Evolutionary conservation across 2,797 vertebrate genomes (phyloP).

Genomic region (Rhadinocentrus ornatus): DNA sequence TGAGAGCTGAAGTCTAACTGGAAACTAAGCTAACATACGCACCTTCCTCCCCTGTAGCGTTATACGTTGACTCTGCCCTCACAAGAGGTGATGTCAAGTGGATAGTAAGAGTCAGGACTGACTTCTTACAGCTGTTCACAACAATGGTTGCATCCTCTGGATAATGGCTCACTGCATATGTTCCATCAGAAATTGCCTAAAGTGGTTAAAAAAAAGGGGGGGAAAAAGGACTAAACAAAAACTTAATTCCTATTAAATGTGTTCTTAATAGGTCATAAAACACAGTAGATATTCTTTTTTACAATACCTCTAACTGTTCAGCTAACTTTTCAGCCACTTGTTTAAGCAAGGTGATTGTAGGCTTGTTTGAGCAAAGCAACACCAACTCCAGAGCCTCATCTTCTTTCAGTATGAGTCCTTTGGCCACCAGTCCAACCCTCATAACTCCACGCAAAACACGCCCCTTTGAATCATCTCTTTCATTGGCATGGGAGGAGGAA

Average conservation of each 20-base stretch:
- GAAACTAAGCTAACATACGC: constrained; percentile 34
- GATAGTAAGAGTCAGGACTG: constrained; percentile 87
- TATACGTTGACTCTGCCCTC: constrained; percentile 84
- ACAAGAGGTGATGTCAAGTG: constrained; percentile 93
- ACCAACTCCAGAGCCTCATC: constrained; percentile 94
- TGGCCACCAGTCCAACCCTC: constrained; percentile 94
- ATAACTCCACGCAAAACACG: constrained; percentile 92
- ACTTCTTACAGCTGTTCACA: constrained; percentile 89
- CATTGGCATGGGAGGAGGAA: neutral
- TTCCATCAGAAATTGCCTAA: constrained; percentile 83
- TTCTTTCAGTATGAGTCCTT: constrained; percentile 93
- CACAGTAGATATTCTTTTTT: neutral
- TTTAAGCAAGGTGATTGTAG: constrained; percentile 87
- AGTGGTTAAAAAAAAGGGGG: neutral
- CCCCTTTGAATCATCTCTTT: constrained; percentile 67
- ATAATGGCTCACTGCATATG: constrained; percentile 87
- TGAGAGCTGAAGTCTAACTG: constrained; percentile 22
- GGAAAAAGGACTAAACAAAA: neutral
- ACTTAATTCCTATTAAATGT: neutral
- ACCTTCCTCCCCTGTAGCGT: constrained; percentile 62
- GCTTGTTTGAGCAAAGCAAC: constrained; percentile 90
- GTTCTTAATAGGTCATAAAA: neutral
- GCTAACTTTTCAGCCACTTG: constrained; percentile 89
- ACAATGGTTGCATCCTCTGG: constrained; percentile 86
- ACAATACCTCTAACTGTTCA: constrained; percentile 79